These are phyloP conservation scores for Anniella stebbinsi DNA, from an alignment of 2,797 vertebrate species.

Conservation along the genomic window DNA sequence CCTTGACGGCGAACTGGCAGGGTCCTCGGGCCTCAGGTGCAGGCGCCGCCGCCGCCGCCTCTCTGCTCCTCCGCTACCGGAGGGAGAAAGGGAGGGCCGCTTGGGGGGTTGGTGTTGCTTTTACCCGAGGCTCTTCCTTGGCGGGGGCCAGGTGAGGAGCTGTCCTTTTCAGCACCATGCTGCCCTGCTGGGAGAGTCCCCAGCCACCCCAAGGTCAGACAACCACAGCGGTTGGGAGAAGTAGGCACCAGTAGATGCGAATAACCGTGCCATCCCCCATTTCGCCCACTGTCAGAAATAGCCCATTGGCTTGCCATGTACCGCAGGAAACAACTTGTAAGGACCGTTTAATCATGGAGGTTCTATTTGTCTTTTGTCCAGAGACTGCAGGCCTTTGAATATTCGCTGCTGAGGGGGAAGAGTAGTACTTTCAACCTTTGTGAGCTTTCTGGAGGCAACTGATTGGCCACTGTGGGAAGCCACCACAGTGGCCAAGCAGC, in stretches of 20 bases:
- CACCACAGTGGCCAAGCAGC: too few relatives aligned
- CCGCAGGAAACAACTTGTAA: neutral
- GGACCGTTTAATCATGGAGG: neutral
- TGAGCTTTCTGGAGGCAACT: neutral
- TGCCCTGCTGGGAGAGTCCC: slow-evolving; percentile 15
- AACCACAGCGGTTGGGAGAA: too few relatives aligned
- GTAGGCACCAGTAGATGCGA: neutral
- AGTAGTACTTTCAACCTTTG: too few relatives aligned
- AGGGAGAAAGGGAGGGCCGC: neutral
- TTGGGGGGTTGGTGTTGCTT: neutral
- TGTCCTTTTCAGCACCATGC: slow-evolving; percentile 80
- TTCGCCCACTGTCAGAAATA: neutral
- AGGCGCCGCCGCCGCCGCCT: neutral
- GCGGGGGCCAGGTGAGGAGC: slow-evolving; percentile 70
- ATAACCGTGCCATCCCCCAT: neutral
- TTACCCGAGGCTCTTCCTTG: neutral
- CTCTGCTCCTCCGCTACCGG: accelerated
- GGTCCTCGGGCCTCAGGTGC: slow-evolving; percentile 7
- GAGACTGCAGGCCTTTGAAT: too few relatives aligned
- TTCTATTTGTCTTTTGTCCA: neutral
- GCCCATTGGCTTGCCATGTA: too few relatives aligned
- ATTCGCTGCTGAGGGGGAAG: neutral
- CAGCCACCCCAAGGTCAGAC: neutral
- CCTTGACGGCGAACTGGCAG: neutral
- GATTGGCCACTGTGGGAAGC: neutral